phyloP scores from a whole-genome alignment of 2,113 vertebrate species.

The Phoenicopterus ruber region DNA sequence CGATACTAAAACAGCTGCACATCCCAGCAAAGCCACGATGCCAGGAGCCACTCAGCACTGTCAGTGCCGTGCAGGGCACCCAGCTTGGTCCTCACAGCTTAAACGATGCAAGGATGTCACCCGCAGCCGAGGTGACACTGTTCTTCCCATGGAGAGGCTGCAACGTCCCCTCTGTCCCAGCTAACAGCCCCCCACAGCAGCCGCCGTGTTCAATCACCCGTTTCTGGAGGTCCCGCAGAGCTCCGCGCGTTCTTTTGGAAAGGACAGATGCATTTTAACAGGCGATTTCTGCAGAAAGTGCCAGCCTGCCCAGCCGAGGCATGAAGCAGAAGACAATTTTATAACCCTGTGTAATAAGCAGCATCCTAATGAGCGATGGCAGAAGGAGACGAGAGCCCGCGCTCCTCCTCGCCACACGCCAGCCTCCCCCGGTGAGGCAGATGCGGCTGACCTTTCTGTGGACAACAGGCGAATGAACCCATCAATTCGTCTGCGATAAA shows the following conservation, averaged over 20 bases:
- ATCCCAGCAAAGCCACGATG: background rate
- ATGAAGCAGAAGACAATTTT: background rate
- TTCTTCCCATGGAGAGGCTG: background rate
- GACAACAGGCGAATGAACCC: background rate
- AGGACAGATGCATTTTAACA: background rate
- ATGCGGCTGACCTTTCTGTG: accelerated
- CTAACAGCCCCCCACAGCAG: accelerated
- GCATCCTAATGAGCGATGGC: background rate
- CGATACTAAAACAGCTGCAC: background rate
- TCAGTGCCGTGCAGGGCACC: background rate
- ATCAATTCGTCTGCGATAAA: background rate
- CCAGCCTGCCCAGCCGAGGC: background rate
- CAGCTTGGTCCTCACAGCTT: background rate
- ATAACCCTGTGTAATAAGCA: background rate
- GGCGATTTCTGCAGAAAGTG: background rate
- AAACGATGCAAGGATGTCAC: background rate
- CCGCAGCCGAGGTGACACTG: accelerated
- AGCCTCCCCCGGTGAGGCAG: accelerated
- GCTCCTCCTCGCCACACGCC: accelerated
- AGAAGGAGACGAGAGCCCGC: background rate
- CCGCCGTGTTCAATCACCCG: accelerated
- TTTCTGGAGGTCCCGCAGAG: background rate
- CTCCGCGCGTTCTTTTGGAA: background rate
- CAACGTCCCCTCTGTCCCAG: background rate
- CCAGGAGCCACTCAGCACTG: accelerated